Evolutionary conservation across 2,113 vertebrate genomes (phyloP).

Genomic region (Thryonomys swinderianus): DNA sequence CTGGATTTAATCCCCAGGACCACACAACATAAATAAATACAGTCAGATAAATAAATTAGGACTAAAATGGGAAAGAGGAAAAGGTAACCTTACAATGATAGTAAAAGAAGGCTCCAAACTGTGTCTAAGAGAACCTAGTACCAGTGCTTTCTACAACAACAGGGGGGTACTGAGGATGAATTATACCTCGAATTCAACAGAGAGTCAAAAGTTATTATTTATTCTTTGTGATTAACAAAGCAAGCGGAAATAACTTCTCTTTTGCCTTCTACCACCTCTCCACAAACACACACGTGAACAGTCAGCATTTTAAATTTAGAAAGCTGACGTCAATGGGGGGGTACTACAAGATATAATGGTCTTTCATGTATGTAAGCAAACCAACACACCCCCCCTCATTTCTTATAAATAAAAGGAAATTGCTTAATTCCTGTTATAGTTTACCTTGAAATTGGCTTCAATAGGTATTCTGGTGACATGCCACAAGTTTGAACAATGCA

Average conservation of each 20-base stretch:
- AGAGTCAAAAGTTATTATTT: slow-evolving; percentile 68
- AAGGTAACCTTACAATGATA: slow-evolving; percentile 15
- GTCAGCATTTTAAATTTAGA: slow-evolving; percentile 73
- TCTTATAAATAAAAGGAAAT: slow-evolving; percentile 81
- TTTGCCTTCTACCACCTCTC: not conserved
- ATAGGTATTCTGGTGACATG: slow-evolving; percentile 40
- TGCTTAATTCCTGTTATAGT: slow-evolving; percentile 67
- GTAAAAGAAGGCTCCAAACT: slow-evolving; percentile 1
- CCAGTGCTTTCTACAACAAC: slow-evolving; percentile 59
- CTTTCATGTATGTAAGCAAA: slow-evolving; percentile 49
- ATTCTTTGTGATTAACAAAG: slow-evolving; percentile 63
- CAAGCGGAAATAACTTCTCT: slow-evolving; percentile 42
- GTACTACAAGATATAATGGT: slow-evolving; percentile 41
- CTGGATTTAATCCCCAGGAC: not conserved
- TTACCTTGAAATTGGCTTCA: slow-evolving; percentile 54
- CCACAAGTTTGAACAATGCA: slow-evolving; percentile 50
- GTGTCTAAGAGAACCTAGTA: not conserved
- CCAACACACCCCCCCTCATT: slow-evolving; percentile 63
- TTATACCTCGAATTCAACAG: slow-evolving; percentile 55
- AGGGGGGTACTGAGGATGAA: not conserved
- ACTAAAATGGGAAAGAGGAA: not conserved
- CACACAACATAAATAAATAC: not conserved
- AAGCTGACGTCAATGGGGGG: slow-evolving; percentile 54
- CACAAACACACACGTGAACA: not conserved
- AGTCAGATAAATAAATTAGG: not conserved